These are phyloP conservation scores for Coboldia fuscipes DNA, from an alignment of 1,140 invertebrate species.

Conservation along the genomic window DNA sequence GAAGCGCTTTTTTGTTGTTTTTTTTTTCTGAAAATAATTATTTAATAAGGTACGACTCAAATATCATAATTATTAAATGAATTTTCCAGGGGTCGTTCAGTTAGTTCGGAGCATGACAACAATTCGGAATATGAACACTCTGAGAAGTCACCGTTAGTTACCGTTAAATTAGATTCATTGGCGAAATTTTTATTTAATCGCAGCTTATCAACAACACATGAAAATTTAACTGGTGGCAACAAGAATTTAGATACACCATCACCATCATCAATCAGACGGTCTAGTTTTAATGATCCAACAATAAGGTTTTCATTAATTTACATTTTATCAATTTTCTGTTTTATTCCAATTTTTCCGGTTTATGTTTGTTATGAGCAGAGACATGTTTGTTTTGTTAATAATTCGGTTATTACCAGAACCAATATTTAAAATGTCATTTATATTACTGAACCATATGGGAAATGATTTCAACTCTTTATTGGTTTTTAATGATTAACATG, in stretches of 20 bases:
- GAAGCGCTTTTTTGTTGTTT: conserved; percentile 7
- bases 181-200: conserved; percentile 38
- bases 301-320: background rate
- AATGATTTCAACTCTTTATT: too few relatives aligned
- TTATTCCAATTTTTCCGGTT: background rate
- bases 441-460: too few relatives aligned
- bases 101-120: conserved; percentile 28
- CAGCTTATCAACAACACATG: conserved; percentile 17
- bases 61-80: conserved; percentile 10
- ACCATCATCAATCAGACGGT: conserved; percentile 11
- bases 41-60: conserved; percentile 4
- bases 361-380: conserved; percentile 7
- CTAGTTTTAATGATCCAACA: background rate
- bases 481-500: too few relatives aligned
- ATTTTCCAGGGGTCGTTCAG: conserved; percentile 28
- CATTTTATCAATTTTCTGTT: background rate
- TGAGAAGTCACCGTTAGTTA: conserved; percentile 31
- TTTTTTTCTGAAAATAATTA: conserved; percentile 5
- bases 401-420: too few relatives aligned
- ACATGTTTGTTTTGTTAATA: conserved; percentile 11
- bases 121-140: conserved; percentile 23
- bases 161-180: conserved; percentile 35
- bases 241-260: conserved; percentile 1
- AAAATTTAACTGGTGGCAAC: conserved; percentile 3
- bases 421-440: too few relatives aligned